phyloP scores from a whole-genome alignment of 2,113 vertebrate species.

The Spea bombifrons region DNA sequence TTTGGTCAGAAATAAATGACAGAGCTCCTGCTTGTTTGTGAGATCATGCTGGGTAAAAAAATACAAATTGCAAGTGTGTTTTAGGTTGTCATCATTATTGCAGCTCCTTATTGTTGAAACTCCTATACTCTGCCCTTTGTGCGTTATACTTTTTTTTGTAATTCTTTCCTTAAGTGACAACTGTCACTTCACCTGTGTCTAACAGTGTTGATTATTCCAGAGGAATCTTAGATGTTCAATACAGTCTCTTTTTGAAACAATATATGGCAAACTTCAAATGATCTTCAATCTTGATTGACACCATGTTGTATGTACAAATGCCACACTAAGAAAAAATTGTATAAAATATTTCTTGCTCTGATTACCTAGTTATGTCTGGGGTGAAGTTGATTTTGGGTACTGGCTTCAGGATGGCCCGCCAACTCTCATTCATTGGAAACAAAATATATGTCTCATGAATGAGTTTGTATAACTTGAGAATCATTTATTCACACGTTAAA shows the following conservation, averaged over 20 bases:
- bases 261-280: not conserved
- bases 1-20: conserved; percentile 54
- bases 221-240: conserved; percentile 5
- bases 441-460: too few species aligned
- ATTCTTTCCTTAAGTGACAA: conserved; percentile 49
- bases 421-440: too few species aligned
- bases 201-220: conserved; percentile 44
- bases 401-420: too few species aligned
- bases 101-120: conserved; percentile 31
- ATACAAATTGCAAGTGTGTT: conserved; percentile 50
- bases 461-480: too few species aligned
- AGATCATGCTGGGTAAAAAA: conserved; percentile 50
- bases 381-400: too few species aligned
- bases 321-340: not conserved
- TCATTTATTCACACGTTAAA: too few species aligned
- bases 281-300: not conserved
- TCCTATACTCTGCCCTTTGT: conserved; percentile 30
- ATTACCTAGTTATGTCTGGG: too few species aligned
- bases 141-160: conserved; percentile 35
- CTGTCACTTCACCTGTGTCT: conserved; percentile 33
- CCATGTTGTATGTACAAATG: not conserved
- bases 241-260: not conserved
- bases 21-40: conserved; percentile 49
- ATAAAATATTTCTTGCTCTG: not conserved
- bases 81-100: conserved; percentile 41